Percentiles rank a stretch among this genome's conserved stretches.
Evolutionary conservation across 1,140 invertebrate species (phyloP).

Genomic region (Pectinophora gossypiella): DNA sequence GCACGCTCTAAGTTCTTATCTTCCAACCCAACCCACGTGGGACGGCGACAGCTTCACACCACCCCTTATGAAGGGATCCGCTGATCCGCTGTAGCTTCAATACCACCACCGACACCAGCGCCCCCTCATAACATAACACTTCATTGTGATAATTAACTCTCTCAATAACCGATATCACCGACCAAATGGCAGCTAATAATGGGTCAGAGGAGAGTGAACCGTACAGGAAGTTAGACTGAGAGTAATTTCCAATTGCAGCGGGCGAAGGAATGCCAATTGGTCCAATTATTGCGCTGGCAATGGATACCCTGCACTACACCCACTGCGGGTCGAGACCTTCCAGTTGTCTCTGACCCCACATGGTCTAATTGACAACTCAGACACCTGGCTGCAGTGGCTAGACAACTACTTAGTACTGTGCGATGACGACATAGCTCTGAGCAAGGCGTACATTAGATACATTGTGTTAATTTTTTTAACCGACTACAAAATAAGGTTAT

Average conservation of each 20-base stretch:
- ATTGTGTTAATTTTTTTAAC: too few relatives aligned
- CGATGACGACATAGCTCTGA: too few relatives aligned
- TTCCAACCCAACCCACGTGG: not conserved
- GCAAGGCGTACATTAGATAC: too few relatives aligned
- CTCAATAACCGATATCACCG: not conserved
- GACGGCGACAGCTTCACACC: not conserved
- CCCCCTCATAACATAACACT: not conserved
- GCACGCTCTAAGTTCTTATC: not conserved
- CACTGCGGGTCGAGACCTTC: not conserved
- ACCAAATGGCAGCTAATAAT: not conserved
- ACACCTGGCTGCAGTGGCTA: slow-evolving; percentile 3
- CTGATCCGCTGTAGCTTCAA: too few relatives aligned
- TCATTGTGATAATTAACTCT: not conserved
- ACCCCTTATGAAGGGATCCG: not conserved
- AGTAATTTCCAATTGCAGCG: not conserved
- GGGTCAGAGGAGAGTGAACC: not conserved
- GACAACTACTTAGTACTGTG: too few relatives aligned
- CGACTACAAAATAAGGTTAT: too few relatives aligned
- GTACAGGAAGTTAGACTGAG: not conserved
- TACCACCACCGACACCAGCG: not conserved
- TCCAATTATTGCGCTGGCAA: slow-evolving; percentile 25
- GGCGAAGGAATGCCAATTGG: slow-evolving; percentile 21
- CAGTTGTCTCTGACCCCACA: slow-evolving; percentile 11
- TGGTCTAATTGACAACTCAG: slow-evolving; percentile 21
- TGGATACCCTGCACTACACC: not conserved